phyloP scores from a whole-genome alignment of 2,797 vertebrate species.

The Propithecus perrieri region DNA sequence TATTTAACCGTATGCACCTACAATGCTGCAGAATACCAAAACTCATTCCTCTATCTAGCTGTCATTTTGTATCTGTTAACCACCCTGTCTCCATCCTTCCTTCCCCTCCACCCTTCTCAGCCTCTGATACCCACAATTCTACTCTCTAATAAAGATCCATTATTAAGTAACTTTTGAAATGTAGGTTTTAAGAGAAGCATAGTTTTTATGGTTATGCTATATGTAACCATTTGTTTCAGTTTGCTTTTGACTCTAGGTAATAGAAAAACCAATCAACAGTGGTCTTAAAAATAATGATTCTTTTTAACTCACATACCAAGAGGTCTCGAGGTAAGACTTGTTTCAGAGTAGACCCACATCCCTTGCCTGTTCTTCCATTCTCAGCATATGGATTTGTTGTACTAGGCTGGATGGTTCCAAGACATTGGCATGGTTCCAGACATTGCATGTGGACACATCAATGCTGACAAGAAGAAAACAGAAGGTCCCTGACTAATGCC shows the following conservation, averaged over 20 bases:
- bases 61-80: neutral
- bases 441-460: neutral
- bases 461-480: neutral
- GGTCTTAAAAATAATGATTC: neutral
- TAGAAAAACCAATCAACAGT: neutral
- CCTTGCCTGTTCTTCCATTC: neutral
- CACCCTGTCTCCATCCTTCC: neutral
- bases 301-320: neutral
- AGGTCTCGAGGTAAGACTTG: neutral
- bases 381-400: neutral
- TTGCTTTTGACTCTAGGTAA: neutral
- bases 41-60: neutral
- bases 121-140: neutral
- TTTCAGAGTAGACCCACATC: neutral
- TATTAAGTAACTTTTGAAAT: constrained; percentile 1
- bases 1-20: neutral
- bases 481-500: neutral
- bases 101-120: neutral
- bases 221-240: neutral
- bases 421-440: neutral
- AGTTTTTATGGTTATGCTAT: neutral
- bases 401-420: neutral
- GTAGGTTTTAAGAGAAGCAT: neutral
- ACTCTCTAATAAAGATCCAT: neutral
- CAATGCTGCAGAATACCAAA: neutral